Percentiles rank a stretch among this genome's conserved stretches.
These are phyloP conservation scores for Silurus asotus DNA, from an alignment of 2,113 vertebrate genomes.

Conservation along the genomic window DNA sequence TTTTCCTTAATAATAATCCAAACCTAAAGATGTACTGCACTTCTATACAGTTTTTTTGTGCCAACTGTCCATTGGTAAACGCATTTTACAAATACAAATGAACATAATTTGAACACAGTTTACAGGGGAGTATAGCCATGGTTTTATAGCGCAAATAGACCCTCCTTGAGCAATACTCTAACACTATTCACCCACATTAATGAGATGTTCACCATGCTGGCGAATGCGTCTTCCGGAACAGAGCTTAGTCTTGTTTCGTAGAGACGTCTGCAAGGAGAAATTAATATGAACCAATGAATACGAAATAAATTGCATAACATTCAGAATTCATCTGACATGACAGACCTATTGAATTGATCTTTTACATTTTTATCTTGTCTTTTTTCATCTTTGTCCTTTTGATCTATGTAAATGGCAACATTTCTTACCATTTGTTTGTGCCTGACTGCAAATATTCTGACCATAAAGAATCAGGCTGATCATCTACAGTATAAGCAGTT, in stretches of 20 bases:
- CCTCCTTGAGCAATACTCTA: not conserved
- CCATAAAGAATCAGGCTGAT: not conserved
- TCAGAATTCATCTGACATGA: not conserved
- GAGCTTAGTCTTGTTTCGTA: slow-evolving; percentile 84
- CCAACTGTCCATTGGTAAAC: no score
- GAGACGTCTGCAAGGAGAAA: slow-evolving; percentile 77
- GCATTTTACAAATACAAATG: no score
- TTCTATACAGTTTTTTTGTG: no score
- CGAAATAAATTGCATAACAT: not conserved
- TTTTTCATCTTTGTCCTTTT: not conserved
- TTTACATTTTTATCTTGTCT: not conserved
- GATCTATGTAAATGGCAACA: not conserved
- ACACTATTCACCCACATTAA: slow-evolving; percentile 84
- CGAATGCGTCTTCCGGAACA: slow-evolving; percentile 81
- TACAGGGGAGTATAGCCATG: not conserved
- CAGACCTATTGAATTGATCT: not conserved
- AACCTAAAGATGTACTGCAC: no score
- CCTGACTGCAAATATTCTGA: not conserved
- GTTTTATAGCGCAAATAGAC: not conserved
- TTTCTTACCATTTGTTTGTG: not conserved
- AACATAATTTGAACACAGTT: no score
- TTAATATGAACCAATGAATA: not conserved
- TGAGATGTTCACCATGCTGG: slow-evolving; percentile 88
- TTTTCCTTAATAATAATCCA: no score
- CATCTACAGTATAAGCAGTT: no score